A percentile compares a stretch with the other conserved stretches of the same genome.
Evolutionary conservation across 2,113 vertebrate genomes (phyloP).

Genomic region (Arenaria interpres): DNA sequence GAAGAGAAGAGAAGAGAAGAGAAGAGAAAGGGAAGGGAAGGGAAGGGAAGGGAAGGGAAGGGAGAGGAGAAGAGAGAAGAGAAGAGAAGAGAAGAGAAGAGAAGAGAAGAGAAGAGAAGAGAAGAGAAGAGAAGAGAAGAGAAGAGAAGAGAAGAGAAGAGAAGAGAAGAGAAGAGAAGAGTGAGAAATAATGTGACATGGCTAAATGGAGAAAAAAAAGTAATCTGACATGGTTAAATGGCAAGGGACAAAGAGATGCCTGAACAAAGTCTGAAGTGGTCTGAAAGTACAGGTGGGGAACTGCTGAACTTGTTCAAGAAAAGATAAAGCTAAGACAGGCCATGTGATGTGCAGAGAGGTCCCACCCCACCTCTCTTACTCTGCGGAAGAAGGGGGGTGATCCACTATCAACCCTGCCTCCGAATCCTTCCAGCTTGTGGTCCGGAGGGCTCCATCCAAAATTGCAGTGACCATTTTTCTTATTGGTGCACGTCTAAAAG

Average conservation of each 20-base stretch:
- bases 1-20: too few species aligned
- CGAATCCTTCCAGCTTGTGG: neutral
- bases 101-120: too few species aligned
- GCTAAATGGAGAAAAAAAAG: too few species aligned
- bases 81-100: neutral
- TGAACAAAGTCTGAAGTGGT: neutral
- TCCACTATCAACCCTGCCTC: constrained; percentile 43
- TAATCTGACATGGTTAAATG: neutral
- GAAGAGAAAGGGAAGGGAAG: too few species aligned
- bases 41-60: too few species aligned
- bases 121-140: too few species aligned
- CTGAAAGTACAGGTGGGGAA: neutral
- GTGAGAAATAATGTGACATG: too few species aligned
- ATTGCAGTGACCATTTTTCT: constrained; percentile 42
- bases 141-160: too few species aligned
- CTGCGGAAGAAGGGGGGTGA: neutral
- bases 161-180: too few species aligned
- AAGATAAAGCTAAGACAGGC: neutral
- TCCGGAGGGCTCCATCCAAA: constrained; percentile 25
- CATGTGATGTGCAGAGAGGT: neutral
- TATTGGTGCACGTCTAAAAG: constrained; percentile 36
- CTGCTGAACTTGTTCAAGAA: too few species aligned
- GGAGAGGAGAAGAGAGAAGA: too few species aligned
- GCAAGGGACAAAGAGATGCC: neutral
- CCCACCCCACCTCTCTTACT: neutral